Evolutionary conservation across 1,140 invertebrate species (phyloP).

Genomic region (Leptopilina clavipes): DNA sequence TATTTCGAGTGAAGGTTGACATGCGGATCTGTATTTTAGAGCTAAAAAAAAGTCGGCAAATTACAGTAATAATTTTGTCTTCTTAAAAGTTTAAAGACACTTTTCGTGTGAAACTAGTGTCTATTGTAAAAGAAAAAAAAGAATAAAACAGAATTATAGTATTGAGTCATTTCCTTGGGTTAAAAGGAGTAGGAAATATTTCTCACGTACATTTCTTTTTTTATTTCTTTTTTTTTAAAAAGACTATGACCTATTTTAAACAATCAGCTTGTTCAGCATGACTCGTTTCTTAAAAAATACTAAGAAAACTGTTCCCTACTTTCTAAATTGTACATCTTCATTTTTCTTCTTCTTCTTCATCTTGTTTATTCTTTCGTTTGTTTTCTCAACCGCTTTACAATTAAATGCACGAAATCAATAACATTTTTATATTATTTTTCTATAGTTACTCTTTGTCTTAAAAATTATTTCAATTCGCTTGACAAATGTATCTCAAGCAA

Average conservation of each 20-base stretch:
- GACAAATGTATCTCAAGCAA: no score
- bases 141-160: constrained; percentile 6
- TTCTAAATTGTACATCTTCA: constrained; percentile 25
- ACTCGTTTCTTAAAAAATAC: constrained; percentile 13
- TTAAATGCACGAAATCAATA: neutral
- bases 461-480: no score
- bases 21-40: neutral
- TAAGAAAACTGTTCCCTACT: constrained; percentile 11
- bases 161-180: constrained; percentile 22
- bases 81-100: neutral
- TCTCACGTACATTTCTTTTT: constrained; percentile 28
- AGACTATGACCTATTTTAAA: constrained; percentile 25
- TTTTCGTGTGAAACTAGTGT: neutral
- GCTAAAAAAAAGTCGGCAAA: neutral
- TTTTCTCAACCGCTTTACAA: neutral
- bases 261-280: constrained; percentile 32
- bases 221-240: constrained; percentile 10
- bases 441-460: no score
- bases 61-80: neutral
- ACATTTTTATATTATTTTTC: neutral
- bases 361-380: neutral
- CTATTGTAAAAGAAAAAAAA: neutral
- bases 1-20: no score
- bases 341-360: constrained; percentile 1
- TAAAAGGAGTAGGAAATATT: constrained; percentile 4